phyloP scores from a whole-genome alignment of 2,113 vertebrate genomes.

The Seriola aureovittata region DNA sequence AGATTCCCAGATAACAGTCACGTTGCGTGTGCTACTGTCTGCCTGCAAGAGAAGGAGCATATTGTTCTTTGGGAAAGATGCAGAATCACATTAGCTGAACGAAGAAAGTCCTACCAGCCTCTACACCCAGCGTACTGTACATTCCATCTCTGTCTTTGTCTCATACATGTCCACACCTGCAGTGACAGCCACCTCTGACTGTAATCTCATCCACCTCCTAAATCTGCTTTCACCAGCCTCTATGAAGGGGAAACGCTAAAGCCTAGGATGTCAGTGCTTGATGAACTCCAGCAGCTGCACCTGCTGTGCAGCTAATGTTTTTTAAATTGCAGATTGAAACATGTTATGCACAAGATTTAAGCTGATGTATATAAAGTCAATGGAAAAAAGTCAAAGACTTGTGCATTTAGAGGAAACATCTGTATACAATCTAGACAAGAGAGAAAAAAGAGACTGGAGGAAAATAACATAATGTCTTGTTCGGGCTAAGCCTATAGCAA shows the following conservation, averaged over 20 bases:
- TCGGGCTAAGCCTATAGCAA: too few relatives aligned
- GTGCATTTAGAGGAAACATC: neutral
- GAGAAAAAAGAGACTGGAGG: too few relatives aligned
- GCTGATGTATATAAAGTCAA: neutral
- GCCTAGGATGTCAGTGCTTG: neutral
- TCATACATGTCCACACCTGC: constrained; percentile 7
- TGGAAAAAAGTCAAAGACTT: neutral
- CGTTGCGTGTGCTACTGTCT: neutral
- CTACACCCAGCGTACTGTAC: neutral
- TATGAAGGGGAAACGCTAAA: constrained; percentile 6
- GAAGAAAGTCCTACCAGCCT: neutral
- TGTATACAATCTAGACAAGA: neutral
- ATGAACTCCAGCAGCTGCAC: constrained; percentile 16
- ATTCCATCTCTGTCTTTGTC: neutral
- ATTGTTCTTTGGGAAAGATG: neutral
- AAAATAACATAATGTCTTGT: too few relatives aligned
- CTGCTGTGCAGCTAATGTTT: neutral
- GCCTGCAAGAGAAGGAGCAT: neutral
- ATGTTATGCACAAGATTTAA: neutral
- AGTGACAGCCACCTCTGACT: constrained; percentile 27
- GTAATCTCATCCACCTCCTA: constrained; percentile 46
- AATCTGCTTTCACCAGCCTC: constrained; percentile 33
- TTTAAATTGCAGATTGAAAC: neutral
- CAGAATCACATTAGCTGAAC: constrained; percentile 20
- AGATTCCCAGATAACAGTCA: constrained; percentile 10